Evolutionary conservation across 1,140 invertebrate genomes (phyloP), one percentile per base, ranked within the genome.

Genomic region (Macrobrachium nipponense): DNA sequence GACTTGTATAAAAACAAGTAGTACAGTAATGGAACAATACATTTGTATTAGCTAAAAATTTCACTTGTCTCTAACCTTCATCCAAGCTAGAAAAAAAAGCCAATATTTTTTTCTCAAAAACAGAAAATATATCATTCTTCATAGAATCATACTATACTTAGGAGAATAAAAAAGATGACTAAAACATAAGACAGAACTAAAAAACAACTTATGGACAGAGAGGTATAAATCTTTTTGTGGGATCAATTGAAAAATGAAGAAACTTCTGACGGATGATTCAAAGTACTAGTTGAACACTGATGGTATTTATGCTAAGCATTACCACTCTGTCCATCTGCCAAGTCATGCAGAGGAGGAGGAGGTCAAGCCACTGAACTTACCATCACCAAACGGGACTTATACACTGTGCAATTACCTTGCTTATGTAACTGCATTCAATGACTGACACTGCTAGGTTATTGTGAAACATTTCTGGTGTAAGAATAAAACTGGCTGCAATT

Each of bases 391-490:
- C 44, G 66, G 80, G 66, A 81, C 80, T 73, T 72, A 64, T 60
- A 73, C 80, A 81, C 80, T 81, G 68, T 81, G 66, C 80, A 77
- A 77, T 68, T 78, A 78, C 82, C 82, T 78, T 75, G 18, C 61
- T 70, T 78, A 75, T 75, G 80, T 82, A 73, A 82, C 80, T 73
- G 80, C 80, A 82, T 75, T 82, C 80, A 82, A 62, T 75, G 59
- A 75, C 80, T 82, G 68, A 82, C 80, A 82, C 80, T 80, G 78
- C 78, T 80, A 64, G 78, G 78, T 80, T 80, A 80, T 80, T 80
- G 78, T 62, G 78, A 80, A 64, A 20, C n/a, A 14, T 66, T 81
- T 70, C 44, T 51, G 59, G 59, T 27, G 51, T 44, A 51, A 51
- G 51, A 12, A 51, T 51, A 51, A 10, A 51, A 51, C 7, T 8